Base-by-base conservation (phyloP, 2,797 vertebrate species). In the Adrianichthys oophorus region DNA sequence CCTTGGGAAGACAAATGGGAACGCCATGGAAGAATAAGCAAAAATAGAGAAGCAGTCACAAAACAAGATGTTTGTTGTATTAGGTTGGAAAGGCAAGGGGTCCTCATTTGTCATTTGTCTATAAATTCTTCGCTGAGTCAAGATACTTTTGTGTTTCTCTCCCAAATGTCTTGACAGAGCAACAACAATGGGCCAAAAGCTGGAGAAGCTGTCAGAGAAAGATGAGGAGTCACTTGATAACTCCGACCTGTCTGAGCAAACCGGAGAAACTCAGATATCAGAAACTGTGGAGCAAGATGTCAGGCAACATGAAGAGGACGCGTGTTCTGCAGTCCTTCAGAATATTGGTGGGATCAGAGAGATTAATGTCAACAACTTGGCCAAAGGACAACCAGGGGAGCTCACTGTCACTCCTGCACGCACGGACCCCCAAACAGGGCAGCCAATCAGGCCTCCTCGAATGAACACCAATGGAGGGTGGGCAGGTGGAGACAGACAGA, bases 121-220 rank as follows among this genome's bases (percentile, higher is more conserved):
- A 68, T 66, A 56, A 70, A 62, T 44, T 24, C 10, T 10, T 51
- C 50, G 57, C 17, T 54, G 7, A 65, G 52, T 72, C 72, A 37
- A 37, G 10, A 37, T 26, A 1, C 26, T 63, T 80, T 42, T 79
- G 52, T 78, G 18, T 71, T 26, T 81, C 17, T 84, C 66, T 67
- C 63, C 37, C 51, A 47, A 41, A 59, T 48, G 64, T 54, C 19
- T 26, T 45, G 26, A 68, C 57, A 59, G 70, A 59, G 54, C 62
- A 59, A 60, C 79, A 46, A 66, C 54, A 63, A 93, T 93, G 91
- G 91, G 90, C 21, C 92, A 93, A 81, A 90, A 85, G 76, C 80
- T 90, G 79, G 86, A 90, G 68, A 92, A 78, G 76, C 55, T 63
- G 47, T 79, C 77, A 0, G 84, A 76, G 66, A 87, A 74, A 52